Evolutionary conservation across 2,888 invertebrate species (phyloP).

Genomic region (Aricia artaxerxes): DNA sequence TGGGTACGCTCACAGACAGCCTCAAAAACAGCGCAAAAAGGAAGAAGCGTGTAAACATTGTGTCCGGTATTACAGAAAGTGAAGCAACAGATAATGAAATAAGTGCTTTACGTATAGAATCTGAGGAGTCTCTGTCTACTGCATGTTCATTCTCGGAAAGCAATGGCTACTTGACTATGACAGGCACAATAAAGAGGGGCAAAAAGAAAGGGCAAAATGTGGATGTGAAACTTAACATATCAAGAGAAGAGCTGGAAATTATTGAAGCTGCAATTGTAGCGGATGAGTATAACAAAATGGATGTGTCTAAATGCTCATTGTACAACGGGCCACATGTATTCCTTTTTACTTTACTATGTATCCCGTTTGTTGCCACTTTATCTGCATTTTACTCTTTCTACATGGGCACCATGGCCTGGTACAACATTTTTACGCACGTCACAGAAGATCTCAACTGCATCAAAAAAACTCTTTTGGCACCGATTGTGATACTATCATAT

Average conservation of each 20-base stretch:
- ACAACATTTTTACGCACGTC: conserved; percentile 85
- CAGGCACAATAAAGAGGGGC: conserved; percentile 86
- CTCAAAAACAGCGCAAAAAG: conserved; percentile 72
- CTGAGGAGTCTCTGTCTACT: conserved; percentile 76
- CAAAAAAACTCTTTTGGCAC: conserved; percentile 83
- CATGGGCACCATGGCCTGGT: conserved; percentile 88
- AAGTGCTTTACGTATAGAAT: conserved; percentile 63
- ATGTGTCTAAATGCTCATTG: conserved; percentile 78
- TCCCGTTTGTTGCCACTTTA: conserved; percentile 83
- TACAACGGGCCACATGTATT: conserved; percentile 84
- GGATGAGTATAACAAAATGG: conserved; percentile 79
- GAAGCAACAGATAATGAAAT: conserved; percentile 71
- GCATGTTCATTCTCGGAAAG: conserved; percentile 79
- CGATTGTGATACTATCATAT: conserved; percentile 84
- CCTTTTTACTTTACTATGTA: conserved; percentile 82
- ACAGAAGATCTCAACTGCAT: conserved; percentile 84
- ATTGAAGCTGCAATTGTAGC: conserved; percentile 83
- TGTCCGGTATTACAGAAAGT: conserved; percentile 70
- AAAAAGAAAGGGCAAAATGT: conserved; percentile 86
- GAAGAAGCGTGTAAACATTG: conserved; percentile 84
- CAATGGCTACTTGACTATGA: conserved; percentile 83
- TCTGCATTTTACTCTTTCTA: conserved; percentile 86
- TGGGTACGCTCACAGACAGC: conserved; percentile 69
- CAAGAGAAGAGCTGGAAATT: conserved; percentile 85
- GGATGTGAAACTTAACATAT: conserved; percentile 86